Percentiles rank a stretch among this genome's conserved stretches.
Evolutionary conservation across 2,113 vertebrate genomes (phyloP).

Genomic region (Rhabdomys dilectus): DNA sequence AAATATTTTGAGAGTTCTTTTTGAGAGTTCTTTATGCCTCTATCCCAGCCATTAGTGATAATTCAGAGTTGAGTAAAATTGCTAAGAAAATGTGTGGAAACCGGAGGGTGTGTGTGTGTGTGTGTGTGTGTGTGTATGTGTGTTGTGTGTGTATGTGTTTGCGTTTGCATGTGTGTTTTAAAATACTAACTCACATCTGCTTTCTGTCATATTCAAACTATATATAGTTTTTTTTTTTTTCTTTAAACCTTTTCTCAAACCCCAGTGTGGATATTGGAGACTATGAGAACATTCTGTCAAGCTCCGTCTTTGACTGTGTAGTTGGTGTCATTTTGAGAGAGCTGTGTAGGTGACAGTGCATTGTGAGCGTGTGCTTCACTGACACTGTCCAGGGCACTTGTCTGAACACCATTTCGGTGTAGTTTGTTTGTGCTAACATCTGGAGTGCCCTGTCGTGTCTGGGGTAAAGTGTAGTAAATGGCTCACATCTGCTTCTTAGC

Average conservation of each 20-base stretch:
- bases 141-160: background rate
- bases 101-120: background rate
- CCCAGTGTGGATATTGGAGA: background rate
- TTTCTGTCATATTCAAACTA: constrained; percentile 52
- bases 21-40: background rate
- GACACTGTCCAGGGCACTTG: background rate
- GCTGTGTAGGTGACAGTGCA: background rate
- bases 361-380: background rate
- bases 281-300: background rate
- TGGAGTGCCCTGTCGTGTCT: background rate
- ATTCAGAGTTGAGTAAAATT: constrained; percentile 54
- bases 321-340: constrained; percentile 7
- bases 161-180: background rate
- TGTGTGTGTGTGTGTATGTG: background rate
- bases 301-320: background rate
- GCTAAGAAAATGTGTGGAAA: constrained; percentile 27
- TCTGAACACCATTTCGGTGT: background rate
- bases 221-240: background rate
- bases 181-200: background rate
- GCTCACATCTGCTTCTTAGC: background rate
- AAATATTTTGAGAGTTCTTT: background rate
- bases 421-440: background rate
- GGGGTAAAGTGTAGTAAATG: background rate
- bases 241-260: background rate
- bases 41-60: background rate